Base-by-base conservation (phyloP, 2,113 vertebrate genomes). In the Cottus gobio region DNA sequence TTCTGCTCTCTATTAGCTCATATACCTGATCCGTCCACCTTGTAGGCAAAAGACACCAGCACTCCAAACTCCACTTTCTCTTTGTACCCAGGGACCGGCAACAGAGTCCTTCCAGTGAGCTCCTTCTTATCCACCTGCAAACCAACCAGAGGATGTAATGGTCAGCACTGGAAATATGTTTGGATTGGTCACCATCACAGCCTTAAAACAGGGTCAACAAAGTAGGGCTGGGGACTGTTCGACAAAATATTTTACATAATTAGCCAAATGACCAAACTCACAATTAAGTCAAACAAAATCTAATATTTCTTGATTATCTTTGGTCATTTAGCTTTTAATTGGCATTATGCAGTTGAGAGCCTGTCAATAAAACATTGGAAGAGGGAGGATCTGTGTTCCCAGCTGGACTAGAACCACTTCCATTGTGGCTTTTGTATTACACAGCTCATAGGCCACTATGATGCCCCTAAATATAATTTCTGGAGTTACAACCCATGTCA, bases 1-100 rank as follows among this genome's bases (percentile, higher is more conserved):
- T 9, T n/a, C 30, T 48, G 60, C 16, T 48, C 30, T 58, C 22
- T 24, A 2, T 18, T 18, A 31, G 52, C 22, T 78, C 30, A 15
- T 50, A 48, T 66, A 98, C 97, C 96, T 89, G 96, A 95, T 57
- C 91, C 95, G 31, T 96, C 92, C 2, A 97, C 90, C 86, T 96
- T 96, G 84, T 98, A 98, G 4, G 96, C 94, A 31, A 98, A 98
- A 22, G 96, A 97, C 70, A 97, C 93, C 15, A 98, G 89, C 64
- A 98, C 96, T 8, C 97, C 97, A 87, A 98, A 98, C 85, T 98
- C 96, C 82, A 98, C 96, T 87, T 97, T 97, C 24, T 97, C 96
- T 81, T 95, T 95, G 91, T 97, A 98, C 26, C 96, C 96, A 0
- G 97, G 97, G 57, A 98, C 97, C 0, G 97, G 95, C 66, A 98